Conservation (phyloP, 1,140 invertebrate genomes). For the Atta texana region DNA sequence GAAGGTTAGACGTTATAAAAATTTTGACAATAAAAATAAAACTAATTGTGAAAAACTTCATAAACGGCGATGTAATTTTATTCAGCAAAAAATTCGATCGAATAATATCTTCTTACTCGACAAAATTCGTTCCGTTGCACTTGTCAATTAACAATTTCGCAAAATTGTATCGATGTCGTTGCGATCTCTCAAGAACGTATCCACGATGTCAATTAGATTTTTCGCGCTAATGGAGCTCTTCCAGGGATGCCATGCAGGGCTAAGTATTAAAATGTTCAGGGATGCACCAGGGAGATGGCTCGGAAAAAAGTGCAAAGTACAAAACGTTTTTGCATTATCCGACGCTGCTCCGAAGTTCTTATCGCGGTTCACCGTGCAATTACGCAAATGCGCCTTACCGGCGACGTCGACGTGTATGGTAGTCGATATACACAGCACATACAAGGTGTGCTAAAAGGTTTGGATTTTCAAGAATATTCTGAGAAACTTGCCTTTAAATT, state of each 20-base stretch:
- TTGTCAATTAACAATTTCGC: slow-evolving; percentile 22
- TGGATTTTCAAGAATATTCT: background rate
- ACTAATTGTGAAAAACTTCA: background rate
- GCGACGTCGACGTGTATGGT: slow-evolving; percentile 31
- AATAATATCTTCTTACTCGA: background rate
- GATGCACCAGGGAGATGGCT: slow-evolving; percentile 57
- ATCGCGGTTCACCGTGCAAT: slow-evolving; percentile 69
- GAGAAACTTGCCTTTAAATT: background rate
- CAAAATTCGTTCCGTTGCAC: background rate
- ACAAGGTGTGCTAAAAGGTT: slow-evolving; percentile 13
- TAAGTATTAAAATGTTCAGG: slow-evolving; percentile 63
- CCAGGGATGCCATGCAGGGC: slow-evolving; percentile 47
- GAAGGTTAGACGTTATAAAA: background rate
- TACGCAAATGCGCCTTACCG: slow-evolving; percentile 74
- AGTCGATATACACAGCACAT: background rate
- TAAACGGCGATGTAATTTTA: slow-evolving; percentile 10
- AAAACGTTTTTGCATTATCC: slow-evolving; percentile 68
- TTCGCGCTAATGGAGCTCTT: slow-evolving; percentile 65
- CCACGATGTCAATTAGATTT: slow-evolving; percentile 73
- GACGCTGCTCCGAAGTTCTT: slow-evolving; percentile 61
- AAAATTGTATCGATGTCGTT: slow-evolving; percentile 28
- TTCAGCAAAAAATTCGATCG: background rate
- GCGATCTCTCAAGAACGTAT: slow-evolving; percentile 60
- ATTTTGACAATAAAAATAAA: slow-evolving; percentile 6
- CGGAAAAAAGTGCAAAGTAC: slow-evolving; percentile 64